These are phyloP conservation scores for Tetramorium simillimum DNA, from an alignment of 1,140 invertebrate genomes.

Conservation along the genomic window DNA sequence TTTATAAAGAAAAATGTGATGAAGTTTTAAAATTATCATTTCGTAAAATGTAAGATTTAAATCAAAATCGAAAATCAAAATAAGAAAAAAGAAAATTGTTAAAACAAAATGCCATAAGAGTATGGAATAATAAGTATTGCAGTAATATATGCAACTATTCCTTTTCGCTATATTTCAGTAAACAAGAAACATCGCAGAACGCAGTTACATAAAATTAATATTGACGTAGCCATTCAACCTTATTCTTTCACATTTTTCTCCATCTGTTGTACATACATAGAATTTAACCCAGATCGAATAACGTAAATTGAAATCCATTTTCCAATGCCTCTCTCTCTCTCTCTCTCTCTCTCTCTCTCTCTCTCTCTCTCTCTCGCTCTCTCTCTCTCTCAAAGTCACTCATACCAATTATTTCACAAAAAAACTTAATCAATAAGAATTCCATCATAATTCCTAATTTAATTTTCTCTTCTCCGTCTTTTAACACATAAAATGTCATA, in stretches of 20 bases:
- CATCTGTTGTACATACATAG: conserved; percentile 19
- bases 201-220: conserved; percentile 20
- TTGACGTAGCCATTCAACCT: not conserved
- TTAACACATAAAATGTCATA: not conserved
- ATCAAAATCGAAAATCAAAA: too few species aligned
- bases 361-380: too few species aligned
- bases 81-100: too few species aligned
- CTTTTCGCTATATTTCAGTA: not conserved
- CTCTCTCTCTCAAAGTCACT: not conserved
- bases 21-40: not conserved
- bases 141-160: not conserved
- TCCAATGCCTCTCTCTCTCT: not conserved
- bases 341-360: not conserved
- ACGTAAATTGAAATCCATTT: conserved; percentile 42
- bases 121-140: not conserved
- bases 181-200: not conserved
- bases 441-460: conserved; percentile 12
- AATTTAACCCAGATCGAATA: conserved; percentile 33
- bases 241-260: conserved; percentile 32
- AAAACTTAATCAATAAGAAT: conserved; percentile 3
- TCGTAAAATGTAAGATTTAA: not conserved
- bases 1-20: not conserved
- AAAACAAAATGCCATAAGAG: not conserved
- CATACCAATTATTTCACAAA: conserved; percentile 31
- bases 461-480: conserved; percentile 7